Percentiles rank a stretch among this genome's conserved stretches.
phyloP scores from a whole-genome alignment of 2,888 invertebrate genomes.

The Drosophila infuscata region DNA sequence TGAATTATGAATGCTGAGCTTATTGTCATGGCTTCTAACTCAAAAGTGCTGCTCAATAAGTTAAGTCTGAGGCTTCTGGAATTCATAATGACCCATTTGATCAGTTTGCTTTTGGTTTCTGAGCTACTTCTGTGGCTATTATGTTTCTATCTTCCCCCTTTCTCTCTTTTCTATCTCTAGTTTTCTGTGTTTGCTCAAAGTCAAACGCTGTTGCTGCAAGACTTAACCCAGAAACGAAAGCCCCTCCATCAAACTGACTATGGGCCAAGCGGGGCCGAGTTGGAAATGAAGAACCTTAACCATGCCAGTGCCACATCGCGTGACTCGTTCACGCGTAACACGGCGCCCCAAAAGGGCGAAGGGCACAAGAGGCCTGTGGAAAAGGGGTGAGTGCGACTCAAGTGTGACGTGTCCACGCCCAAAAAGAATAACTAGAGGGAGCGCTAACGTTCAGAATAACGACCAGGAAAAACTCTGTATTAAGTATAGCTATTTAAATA shows the following conservation, averaged over 20 bases:
- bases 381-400: constrained; percentile 35
- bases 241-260: constrained; percentile 35
- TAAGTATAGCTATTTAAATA: background rate
- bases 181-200: constrained; percentile 46
- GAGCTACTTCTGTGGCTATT: constrained; percentile 47
- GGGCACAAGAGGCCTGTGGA: background rate
- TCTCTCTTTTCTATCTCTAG: background rate
- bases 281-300: constrained; percentile 52
- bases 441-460: background rate
- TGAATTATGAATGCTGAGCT: constrained; percentile 27
- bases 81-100: constrained; percentile 64
- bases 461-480: background rate
- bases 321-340: constrained; percentile 73
- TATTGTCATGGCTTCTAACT: constrained; percentile 1
- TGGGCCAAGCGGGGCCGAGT: constrained; percentile 13
- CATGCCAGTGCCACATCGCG: constrained; percentile 63
- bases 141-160: constrained; percentile 31
- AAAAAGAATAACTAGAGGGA: constrained; percentile 20
- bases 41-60: background rate
- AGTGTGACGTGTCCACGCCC: constrained; percentile 68
- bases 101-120: constrained; percentile 40
- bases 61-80: constrained; percentile 15
- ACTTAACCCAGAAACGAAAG: constrained; percentile 72
- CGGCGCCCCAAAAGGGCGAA: constrained; percentile 12
- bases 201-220: constrained; percentile 62